These are phyloP conservation scores for Aegithalos caudatus DNA, from an alignment of 2,113 vertebrate species.

Conservation along the genomic window DNA sequence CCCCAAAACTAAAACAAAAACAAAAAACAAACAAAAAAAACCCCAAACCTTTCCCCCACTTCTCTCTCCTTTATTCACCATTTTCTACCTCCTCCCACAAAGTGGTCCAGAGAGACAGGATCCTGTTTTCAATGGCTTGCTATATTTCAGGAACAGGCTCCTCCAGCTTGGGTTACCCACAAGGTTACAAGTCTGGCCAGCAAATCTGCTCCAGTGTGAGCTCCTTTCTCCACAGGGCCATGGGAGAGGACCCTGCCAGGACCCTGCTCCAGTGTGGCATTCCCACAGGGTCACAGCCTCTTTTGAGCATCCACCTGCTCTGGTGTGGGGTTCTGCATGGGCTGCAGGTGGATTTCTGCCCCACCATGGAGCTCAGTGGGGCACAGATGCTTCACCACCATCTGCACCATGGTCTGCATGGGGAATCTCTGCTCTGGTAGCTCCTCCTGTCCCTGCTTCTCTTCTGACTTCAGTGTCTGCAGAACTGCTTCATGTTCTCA, in stretches of 20 bases:
- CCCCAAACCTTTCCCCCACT: rapidly evolving
- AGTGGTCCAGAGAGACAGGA: neutral
- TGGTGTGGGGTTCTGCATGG: too few relatives aligned
- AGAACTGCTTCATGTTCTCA: neutral
- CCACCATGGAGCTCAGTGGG: rapidly evolving
- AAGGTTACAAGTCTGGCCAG: neutral
- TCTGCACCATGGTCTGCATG: rapidly evolving
- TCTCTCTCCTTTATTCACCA: neutral
- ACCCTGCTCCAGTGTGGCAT: neutral
- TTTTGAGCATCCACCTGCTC: neutral
- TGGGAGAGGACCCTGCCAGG: neutral
- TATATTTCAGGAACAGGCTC: neutral
- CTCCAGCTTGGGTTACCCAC: neutral
- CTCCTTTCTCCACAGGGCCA: neutral
- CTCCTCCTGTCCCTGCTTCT: neutral
- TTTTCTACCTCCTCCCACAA: neutral
- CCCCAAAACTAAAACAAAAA: too few relatives aligned
- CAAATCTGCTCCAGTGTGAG: neutral
- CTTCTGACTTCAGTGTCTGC: neutral
- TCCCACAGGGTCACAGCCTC: neutral
- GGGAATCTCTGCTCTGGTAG: neutral
- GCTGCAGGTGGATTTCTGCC: neutral
- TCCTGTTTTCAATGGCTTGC: neutral
- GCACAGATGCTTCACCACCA: neutral
- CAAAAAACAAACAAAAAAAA: neutral